phyloP scores from a whole-genome alignment of 2,888 invertebrate species.

The Meloe dianella region DNA sequence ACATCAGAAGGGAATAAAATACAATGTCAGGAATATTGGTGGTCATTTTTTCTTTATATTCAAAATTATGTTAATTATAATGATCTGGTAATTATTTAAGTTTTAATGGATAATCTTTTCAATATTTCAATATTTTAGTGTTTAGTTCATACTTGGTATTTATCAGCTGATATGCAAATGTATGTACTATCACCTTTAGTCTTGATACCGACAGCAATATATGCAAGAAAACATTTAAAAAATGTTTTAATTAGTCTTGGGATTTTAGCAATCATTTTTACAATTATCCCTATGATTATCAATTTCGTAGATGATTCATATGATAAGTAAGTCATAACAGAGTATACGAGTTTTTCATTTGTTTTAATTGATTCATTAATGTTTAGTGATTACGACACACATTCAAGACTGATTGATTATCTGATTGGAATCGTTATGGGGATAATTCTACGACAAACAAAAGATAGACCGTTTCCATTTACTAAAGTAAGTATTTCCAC shows the following conservation, averaged over 20 bases:
- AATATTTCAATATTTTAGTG: slow-evolving; percentile 46
- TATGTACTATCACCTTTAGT: slow-evolving; percentile 51
- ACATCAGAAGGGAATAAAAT: slow-evolving; percentile 19
- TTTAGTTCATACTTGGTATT: slow-evolving; percentile 53
- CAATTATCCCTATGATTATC: slow-evolving; percentile 17
- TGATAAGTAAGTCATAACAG: slow-evolving; percentile 18
- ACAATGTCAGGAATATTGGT: slow-evolving; percentile 54
- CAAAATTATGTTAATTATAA: slow-evolving; percentile 53
- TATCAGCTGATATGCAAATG: slow-evolving; percentile 56
- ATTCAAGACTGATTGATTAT: slow-evolving; percentile 25
- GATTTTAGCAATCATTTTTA: slow-evolving; percentile 16
- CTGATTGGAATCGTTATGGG: slow-evolving; percentile 24
- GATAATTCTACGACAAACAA: slow-evolving; percentile 19
- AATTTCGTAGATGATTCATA: slow-evolving; percentile 22
- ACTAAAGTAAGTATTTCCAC: slow-evolving; percentile 14
- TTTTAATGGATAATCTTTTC: background rate
- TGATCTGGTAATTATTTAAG: slow-evolving; percentile 39
- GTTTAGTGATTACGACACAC: slow-evolving; percentile 27
- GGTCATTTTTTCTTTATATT: slow-evolving; percentile 56
- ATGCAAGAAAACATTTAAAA: slow-evolving; percentile 35
- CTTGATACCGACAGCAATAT: slow-evolving; percentile 45
- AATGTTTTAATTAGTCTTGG: slow-evolving; percentile 34
- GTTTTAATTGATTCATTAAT: background rate
- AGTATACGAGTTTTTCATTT: no score
- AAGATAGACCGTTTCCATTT: slow-evolving; percentile 21